Percentiles rank a stretch among this genome's conserved stretches.
These are phyloP conservation scores for Lynx canadensis DNA, from an alignment of 2,113 vertebrate genomes.

Conservation along the genomic window DNA sequence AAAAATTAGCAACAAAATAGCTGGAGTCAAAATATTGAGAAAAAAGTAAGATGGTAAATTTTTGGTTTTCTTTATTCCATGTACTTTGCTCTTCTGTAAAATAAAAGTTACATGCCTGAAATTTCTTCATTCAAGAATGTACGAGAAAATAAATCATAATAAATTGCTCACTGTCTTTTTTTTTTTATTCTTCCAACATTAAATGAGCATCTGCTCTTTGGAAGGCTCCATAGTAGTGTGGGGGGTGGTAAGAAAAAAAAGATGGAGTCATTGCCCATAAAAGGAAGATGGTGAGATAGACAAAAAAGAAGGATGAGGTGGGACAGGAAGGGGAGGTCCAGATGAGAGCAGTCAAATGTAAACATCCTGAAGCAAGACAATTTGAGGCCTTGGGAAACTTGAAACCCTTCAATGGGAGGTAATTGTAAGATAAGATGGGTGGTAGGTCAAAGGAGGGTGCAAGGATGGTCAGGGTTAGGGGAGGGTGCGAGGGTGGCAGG, in stretches of 20 bases:
- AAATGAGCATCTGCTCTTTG: neutral
- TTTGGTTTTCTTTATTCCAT: neutral
- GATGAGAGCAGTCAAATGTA: neutral
- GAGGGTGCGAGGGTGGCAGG: too few species aligned
- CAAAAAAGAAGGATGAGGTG: neutral
- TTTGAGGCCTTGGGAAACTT: neutral
- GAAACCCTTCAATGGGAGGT: neutral
- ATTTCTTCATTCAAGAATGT: slow-evolving; percentile 28
- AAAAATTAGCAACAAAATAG: slow-evolving; percentile 25
- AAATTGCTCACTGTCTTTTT: neutral
- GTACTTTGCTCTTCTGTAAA: neutral
- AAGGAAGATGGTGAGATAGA: neutral
- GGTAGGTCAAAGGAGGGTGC: neutral
- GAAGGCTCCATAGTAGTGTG: neutral
- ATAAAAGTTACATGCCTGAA: neutral
- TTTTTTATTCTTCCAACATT: slow-evolving; percentile 5
- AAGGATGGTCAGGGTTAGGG: neutral
- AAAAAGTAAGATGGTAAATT: neutral
- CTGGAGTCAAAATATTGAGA: neutral
- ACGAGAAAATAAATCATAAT: slow-evolving; percentile 8
- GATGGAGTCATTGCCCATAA: neutral
- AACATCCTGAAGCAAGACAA: neutral
- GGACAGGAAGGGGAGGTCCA: neutral
- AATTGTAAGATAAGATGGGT: neutral
- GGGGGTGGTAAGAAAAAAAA: neutral